Conservation (phyloP, 2,888 invertebrate genomes). For the Magallana nippona region DNA sequence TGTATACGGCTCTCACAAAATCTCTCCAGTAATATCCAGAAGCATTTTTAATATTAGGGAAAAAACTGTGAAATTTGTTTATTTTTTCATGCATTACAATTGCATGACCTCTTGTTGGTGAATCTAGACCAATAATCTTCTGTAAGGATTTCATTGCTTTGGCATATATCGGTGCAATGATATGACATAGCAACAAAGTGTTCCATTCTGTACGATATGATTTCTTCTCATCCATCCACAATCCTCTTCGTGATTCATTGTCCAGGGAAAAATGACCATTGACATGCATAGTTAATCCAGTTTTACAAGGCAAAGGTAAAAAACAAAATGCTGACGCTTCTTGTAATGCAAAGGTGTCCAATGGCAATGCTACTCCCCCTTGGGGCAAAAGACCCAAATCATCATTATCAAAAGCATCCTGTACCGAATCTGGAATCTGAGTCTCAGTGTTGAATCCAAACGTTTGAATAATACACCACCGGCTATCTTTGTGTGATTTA, state of each 20-base stretch:
- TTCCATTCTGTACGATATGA: slow-evolving; percentile 71
- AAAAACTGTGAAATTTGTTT: slow-evolving; percentile 37
- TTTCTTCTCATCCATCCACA: slow-evolving; percentile 55
- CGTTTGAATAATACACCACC: slow-evolving; percentile 54
- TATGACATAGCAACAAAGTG: slow-evolving; percentile 58
- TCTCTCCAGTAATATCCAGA: slow-evolving; percentile 46
- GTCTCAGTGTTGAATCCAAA: slow-evolving; percentile 48
- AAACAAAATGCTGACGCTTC: slow-evolving; percentile 63
- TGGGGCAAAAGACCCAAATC: slow-evolving; percentile 65
- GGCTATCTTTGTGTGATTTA: slow-evolving; percentile 12
- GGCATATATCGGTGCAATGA: slow-evolving; percentile 70
- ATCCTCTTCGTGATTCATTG: slow-evolving; percentile 64
- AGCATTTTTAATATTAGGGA: slow-evolving; percentile 45
- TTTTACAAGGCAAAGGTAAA: slow-evolving; percentile 67
- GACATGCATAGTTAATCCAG: slow-evolving; percentile 68
- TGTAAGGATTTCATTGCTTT: slow-evolving; percentile 50
- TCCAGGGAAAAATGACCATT: slow-evolving; percentile 73
- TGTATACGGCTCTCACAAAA: slow-evolving; percentile 43
- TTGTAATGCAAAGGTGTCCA: neutral
- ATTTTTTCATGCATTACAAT: slow-evolving; percentile 24
- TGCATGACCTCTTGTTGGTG: neutral
- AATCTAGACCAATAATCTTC: neutral
- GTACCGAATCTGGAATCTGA: slow-evolving; percentile 54
- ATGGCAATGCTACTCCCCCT: slow-evolving; percentile 64
- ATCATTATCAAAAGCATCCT: slow-evolving; percentile 55